A percentile compares a stretch with the other conserved stretches of the same genome.
These are phyloP conservation scores for Phyllotreta cruciferae DNA, from an alignment of 2,888 invertebrate genomes.

Conservation along the genomic window DNA sequence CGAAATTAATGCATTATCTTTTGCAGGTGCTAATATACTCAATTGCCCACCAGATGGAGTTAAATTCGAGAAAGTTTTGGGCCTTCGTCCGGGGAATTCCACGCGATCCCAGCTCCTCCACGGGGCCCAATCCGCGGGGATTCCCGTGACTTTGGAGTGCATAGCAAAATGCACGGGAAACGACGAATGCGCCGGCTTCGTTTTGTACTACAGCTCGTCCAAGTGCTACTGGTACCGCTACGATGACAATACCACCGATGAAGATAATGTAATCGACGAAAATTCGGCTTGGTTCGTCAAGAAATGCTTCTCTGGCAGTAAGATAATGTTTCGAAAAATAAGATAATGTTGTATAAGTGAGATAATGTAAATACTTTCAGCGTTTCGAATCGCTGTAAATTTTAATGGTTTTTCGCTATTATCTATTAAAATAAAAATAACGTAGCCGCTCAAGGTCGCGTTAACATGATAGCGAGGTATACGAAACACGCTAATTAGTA, in stretches of 20 bases:
- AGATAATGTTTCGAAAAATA: conserved; percentile 8
- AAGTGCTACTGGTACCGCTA: conserved; percentile 55
- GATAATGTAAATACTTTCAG: not conserved
- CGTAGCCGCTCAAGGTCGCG: not conserved
- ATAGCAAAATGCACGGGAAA: conserved; percentile 51
- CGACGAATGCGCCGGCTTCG: conserved; percentile 55
- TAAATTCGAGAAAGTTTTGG: conserved; percentile 58
- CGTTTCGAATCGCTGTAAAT: no score
- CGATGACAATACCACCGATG: conserved; percentile 44
- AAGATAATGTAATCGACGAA: conserved; percentile 61
- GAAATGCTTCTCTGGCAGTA: conserved; percentile 67
- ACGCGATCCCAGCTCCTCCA: conserved; percentile 47
- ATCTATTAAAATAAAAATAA: not conserved
- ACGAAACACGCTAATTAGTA: no score
- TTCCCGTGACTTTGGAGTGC: conserved; percentile 56
- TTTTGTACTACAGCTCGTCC: conserved; percentile 54
- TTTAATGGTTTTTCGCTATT: not conserved
- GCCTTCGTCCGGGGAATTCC: conserved; percentile 51
- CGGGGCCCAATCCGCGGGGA: conserved; percentile 21
- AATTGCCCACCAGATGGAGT: conserved; percentile 52
- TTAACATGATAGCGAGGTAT: no score
- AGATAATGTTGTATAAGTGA: no score
- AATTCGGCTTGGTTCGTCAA: conserved; percentile 72
- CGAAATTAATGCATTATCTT: conserved; percentile 9
- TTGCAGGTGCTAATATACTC: conserved; percentile 45